Base-by-base conservation (phyloP, 2,113 vertebrate species). In the Dicentrarchus labrax region DNA sequence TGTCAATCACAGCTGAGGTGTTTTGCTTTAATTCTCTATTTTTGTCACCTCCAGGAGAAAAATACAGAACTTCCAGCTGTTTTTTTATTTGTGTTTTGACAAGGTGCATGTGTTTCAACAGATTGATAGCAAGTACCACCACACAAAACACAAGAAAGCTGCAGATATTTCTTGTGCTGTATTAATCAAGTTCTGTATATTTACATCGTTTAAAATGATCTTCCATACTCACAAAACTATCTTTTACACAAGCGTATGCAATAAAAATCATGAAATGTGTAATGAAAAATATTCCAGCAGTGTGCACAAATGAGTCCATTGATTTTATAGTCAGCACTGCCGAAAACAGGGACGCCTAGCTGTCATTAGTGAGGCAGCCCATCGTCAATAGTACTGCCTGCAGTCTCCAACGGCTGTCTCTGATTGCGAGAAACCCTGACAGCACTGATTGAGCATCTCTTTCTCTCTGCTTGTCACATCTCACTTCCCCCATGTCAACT, bases 371-470 rank as follows among this genome's bases (percentile, higher is more conserved):
- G 62, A 80, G 83, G 87, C 87, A 60, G 78, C 70, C 51, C 54
- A 43, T 74, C 54, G 72, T 91, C 89, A 66, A 75, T 68, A 86
- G 85, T 22, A n/a, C 72, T 19, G 84, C 80, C 86, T 51, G 84
- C 71, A 79, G 86, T 78, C 86, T 83, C 77, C 77, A 17, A 13
- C 43, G 73, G 56, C 76, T 78, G 83, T 56, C 82, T 91, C 70
- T 90, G 89, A 92, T 86, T 90, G 76, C 54, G 6, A 76, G 83
- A 72, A 50, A 89, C 65, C 84, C 80, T 91, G 91, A 91, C 90
- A 92, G 83, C 80, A 72, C 82, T 92, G 91, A 94, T 81, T 87
- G 91, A 91, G 89, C 88, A 76, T 93, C 82, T 93, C 89, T 88
- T 91, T 91, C 90, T 92, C 86, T 80, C 64, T 6, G 78, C 68